Conservation (phyloP, 2,888 invertebrate genomes). For the Synergus gifuensis region DNA sequence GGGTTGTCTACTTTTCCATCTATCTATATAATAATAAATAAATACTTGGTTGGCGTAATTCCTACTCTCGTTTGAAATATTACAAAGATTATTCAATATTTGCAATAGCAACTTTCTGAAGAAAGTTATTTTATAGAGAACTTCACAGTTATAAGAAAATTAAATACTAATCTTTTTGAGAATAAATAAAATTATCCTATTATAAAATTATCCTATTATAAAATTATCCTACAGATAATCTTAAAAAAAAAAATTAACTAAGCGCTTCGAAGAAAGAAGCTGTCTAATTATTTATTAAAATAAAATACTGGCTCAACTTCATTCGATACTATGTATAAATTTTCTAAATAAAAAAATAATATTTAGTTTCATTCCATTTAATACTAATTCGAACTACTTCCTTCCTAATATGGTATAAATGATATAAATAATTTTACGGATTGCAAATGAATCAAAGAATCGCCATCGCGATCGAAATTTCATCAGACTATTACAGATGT, state of each 20-base stretch:
- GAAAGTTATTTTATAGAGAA: not conserved
- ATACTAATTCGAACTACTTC: constrained; percentile 10
- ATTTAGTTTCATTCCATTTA: not conserved
- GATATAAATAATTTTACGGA: not conserved
- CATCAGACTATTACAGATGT: not conserved
- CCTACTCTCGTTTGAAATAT: constrained; percentile 8
- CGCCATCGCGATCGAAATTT: constrained; percentile 1
- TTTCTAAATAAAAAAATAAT: not conserved
- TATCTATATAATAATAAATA: constrained; percentile 14
- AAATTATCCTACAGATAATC: not conserved
- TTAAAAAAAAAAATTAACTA: not conserved
- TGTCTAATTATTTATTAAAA: not conserved
- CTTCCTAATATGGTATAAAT: constrained; percentile 10
- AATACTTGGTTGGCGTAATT: constrained; percentile 12
- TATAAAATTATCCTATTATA: too few species aligned
- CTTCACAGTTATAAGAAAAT: not conserved
- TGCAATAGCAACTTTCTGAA: not conserved
- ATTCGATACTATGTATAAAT: not conserved
- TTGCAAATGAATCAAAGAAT: not conserved
- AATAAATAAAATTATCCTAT: not conserved
- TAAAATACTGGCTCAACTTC: not conserved
- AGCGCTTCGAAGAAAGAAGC: not conserved
- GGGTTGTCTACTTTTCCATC: not conserved
- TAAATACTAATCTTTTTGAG: not conserved
- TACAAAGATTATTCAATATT: constrained; percentile 10